These are phyloP conservation scores for Lagodon rhomboides DNA, from an alignment of 2,797 vertebrate species.

Conservation along the genomic window DNA sequence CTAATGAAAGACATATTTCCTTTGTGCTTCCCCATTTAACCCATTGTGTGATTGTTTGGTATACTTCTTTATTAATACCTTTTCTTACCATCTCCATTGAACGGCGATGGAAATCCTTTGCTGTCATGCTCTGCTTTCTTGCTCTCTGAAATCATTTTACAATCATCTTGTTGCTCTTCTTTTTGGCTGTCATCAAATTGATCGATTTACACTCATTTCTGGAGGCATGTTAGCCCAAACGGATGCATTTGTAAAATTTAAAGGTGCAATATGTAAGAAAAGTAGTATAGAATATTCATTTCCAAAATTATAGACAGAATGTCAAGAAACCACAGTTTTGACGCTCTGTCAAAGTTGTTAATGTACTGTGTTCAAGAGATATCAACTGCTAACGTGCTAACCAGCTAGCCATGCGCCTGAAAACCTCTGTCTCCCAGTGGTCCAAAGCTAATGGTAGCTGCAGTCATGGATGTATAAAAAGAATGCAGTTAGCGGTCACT, in stretches of 20 bases:
- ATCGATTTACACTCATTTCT: constrained; percentile 17
- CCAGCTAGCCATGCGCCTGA: too few relatives aligned
- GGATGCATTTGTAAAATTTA: constrained; percentile 13
- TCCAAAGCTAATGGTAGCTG: too few relatives aligned
- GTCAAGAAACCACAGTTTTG: too few relatives aligned
- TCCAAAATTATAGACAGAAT: too few relatives aligned
- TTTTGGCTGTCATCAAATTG: constrained; percentile 37
- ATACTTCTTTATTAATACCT: constrained; percentile 19
- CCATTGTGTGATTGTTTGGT: constrained; percentile 20
- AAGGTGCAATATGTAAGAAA: too few relatives aligned
- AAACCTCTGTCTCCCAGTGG: too few relatives aligned
- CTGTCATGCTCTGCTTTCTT: constrained; percentile 53
- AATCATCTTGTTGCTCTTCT: constrained; percentile 21
- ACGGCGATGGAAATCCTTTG: constrained; percentile 30
- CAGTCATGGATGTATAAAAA: too few relatives aligned
- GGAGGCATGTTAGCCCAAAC: constrained; percentile 15
- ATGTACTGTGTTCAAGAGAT: too few relatives aligned
- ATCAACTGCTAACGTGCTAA: too few relatives aligned
- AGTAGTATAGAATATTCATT: too few relatives aligned
- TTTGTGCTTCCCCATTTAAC: constrained; percentile 39
- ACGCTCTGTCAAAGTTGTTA: too few relatives aligned
- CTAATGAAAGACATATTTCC: constrained; percentile 8
- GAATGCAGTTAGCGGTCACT: too few relatives aligned
- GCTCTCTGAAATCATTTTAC: constrained; percentile 25
- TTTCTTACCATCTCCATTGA: constrained; percentile 41